phyloP scores from a whole-genome alignment of 2,888 invertebrate species.

The Boloria euphrosyne region DNA sequence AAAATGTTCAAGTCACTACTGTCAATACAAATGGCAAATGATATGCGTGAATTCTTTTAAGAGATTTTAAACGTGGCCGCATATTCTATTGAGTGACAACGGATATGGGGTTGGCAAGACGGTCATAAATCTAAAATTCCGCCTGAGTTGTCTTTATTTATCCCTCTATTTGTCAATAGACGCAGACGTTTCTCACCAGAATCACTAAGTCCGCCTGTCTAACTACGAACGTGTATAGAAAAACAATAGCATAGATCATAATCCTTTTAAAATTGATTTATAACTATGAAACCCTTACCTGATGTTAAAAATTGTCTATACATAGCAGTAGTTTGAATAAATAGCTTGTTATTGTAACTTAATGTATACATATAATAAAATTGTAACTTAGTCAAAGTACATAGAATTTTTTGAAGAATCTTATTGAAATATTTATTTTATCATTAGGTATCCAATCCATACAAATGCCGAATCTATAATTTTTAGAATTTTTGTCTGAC shows the following conservation, averaged over 20 bases:
- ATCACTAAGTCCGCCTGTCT: conserved; percentile 44
- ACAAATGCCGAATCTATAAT: too few relatives aligned
- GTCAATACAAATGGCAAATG: conserved; percentile 15
- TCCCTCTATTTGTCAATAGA: conserved; percentile 59
- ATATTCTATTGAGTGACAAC: conserved; percentile 27
- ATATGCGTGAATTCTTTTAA: conserved; percentile 10
- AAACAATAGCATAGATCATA: conserved; percentile 61
- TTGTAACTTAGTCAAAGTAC: too few relatives aligned
- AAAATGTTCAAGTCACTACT: neutral
- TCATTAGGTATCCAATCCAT: too few relatives aligned
- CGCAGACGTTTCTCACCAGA: conserved; percentile 43
- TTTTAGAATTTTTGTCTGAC: too few relatives aligned
- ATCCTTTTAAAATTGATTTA: conserved; percentile 69
- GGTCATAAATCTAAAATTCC: conserved; percentile 60
- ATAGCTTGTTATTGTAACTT: too few relatives aligned
- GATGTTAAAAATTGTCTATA: too few relatives aligned
- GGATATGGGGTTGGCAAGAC: conserved; percentile 28
- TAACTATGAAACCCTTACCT: conserved; percentile 33
- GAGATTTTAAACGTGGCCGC: conserved; percentile 10
- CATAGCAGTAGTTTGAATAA: too few relatives aligned
- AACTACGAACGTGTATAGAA: conserved; percentile 48
- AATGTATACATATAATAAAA: too few relatives aligned
- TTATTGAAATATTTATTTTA: too few relatives aligned
- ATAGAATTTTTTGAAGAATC: too few relatives aligned
- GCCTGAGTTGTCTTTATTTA: conserved; percentile 51